Evolutionary conservation across 1,140 invertebrate species (phyloP), one percentile per base, ranked within the genome.

Genomic region (Pentalonia nigronervosa): DNA sequence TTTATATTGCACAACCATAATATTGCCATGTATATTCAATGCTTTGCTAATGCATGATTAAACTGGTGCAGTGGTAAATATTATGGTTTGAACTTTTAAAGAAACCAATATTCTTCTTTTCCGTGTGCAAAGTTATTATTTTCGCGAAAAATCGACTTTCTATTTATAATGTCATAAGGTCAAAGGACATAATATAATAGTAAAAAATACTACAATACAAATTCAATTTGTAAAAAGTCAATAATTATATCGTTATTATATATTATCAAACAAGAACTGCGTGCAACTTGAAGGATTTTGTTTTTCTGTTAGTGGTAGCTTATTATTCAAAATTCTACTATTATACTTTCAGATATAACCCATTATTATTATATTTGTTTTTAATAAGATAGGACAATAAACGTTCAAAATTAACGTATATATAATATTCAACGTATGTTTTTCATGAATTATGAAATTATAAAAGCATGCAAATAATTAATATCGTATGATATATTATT

Each of bases 101-200:
- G 45, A 91, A 41, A 67, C 56, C 67, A 41, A 48, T 48, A 4
- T 34, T n/a, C n/a, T 88, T 6, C 30, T 48, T 88, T 53, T 88
- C 0, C 3, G 30, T 88, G 23, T 53, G 20, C n/a, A 50, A 53
- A 88, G 87, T 88, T 88, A 23, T 88, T 34, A 20, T 34, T 53
- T 53, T 9, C 14, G 7, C 2, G 17, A 88, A 50, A 50, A 87
- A 88, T 36, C 7, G 30, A 47, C 41, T 30, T 88, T 88, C 23
- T 88, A 34, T 53, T 88, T 88, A 88, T 88, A 88, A 88, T 87
- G 17, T 48, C 17, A 87, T 48, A n/a, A 87, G 47, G 86, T 48
- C 86, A 48, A 87, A 84, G 2, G 4, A 21, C 21, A 45, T 84
- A 17, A 34, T 34, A 84, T 36, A 45, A 11, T 23, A 84, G 56